Evolutionary conservation across 2,888 invertebrate species (phyloP).

Genomic region (Tinea semifulvella): DNA sequence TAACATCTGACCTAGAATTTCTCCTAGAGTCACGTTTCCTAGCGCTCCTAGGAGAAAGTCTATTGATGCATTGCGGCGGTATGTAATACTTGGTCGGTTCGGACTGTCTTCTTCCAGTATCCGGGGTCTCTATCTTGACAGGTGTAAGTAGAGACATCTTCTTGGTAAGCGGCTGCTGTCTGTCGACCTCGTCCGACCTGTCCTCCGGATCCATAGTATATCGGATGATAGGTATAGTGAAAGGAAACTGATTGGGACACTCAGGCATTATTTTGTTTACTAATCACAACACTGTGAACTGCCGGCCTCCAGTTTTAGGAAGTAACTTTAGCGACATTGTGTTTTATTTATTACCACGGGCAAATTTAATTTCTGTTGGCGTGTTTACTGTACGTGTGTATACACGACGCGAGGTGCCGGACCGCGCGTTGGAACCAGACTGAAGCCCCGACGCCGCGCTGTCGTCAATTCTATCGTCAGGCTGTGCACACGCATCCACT

Average conservation of each 20-base stretch:
- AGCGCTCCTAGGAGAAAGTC: slow-evolving; percentile 52
- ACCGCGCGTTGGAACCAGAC: slow-evolving; percentile 11
- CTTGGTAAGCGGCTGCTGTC: slow-evolving; percentile 44
- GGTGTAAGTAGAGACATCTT: slow-evolving; percentile 55
- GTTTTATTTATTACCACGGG: slow-evolving; percentile 9
- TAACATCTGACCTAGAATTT: slow-evolving; percentile 40
- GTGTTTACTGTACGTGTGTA: background rate
- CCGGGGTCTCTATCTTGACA: slow-evolving; percentile 57
- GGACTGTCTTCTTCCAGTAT: slow-evolving; percentile 44
- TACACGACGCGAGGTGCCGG: slow-evolving; percentile 8
- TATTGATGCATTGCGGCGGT: slow-evolving; percentile 57
- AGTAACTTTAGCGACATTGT: slow-evolving; percentile 34
- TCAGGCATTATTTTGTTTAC: slow-evolving; percentile 46
- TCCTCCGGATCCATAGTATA: slow-evolving; percentile 61
- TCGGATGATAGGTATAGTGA: slow-evolving; percentile 54
- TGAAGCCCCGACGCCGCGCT: background rate
- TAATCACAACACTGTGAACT: slow-evolving; percentile 29
- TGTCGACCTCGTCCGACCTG: slow-evolving; percentile 29
- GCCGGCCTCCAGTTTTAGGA: slow-evolving; percentile 26
- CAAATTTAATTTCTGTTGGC: background rate
- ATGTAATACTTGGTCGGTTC: slow-evolving; percentile 53
- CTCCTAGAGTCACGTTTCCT: slow-evolving; percentile 47
- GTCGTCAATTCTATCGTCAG: slow-evolving; percentile 4
- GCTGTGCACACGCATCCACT: slow-evolving; percentile 11
- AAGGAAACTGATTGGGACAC: slow-evolving; percentile 53